Evolutionary conservation across 2,888 invertebrate genomes (phyloP), one percentile per base, ranked within the genome.

Genomic region (Conistra vaccinii): DNA sequence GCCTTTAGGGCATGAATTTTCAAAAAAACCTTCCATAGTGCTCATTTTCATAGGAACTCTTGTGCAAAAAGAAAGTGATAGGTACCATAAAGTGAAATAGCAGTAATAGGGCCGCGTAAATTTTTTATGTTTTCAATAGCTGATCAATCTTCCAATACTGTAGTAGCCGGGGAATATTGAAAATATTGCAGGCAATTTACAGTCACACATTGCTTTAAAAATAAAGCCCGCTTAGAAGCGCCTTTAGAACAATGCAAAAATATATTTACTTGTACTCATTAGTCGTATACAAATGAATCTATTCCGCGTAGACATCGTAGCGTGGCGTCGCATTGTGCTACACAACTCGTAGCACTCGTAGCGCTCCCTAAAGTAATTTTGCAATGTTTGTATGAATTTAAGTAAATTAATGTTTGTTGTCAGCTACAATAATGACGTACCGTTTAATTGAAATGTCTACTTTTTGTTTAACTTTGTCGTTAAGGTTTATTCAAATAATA

Each of bases 311-410:
- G 78, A 60, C 67, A 12, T 57, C 70, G 73, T 81, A 81, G 81
- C 77, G 35, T 51, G 29, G 29, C 74, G 70, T 81, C 81, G 82
- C 82, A 67, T 65, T 63, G 55, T 63, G 81, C 77, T 76, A 69
- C 77, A 42, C 39, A 55, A 45, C 48, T 57, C 48, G 58, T 73
- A 73, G 48, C 58, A n/a, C 35, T 20, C 63, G 67, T 76, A 71
- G 68, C 69, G 23, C 61, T 69, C 51, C 26, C 42, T 32, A 60
- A 68, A 60, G 51, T 70, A 70, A 68, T 68, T 68, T 76, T 55
- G 45, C 6, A n/a, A n/a, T 76, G 57, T 73, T 69, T 42, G 45
- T 61, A 51, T 61, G 14, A 69, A 75, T 65, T 42, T 68, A 12
- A 26, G 53, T 58, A 42, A 71, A 71, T 70, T 48, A 65, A 75